phyloP scores from a whole-genome alignment of 2,113 vertebrate genomes.

The Eurystomus gularis region DNA sequence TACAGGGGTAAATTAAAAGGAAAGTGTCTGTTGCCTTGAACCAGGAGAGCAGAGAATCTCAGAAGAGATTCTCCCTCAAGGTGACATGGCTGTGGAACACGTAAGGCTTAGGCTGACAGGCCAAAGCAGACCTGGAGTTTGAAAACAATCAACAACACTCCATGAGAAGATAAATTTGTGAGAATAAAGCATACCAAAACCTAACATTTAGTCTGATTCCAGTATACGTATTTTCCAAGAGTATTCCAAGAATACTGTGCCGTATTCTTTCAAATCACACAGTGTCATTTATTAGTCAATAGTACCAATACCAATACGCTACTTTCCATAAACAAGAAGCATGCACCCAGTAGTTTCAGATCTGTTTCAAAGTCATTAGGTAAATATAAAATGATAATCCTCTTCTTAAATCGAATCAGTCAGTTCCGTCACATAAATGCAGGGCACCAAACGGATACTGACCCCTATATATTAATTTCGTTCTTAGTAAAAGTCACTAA shows the following conservation, averaged over 20 bases:
- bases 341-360: background rate
- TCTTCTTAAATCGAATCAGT: background rate
- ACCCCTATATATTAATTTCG: background rate
- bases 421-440: background rate
- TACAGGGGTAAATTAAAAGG: background rate
- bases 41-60: background rate
- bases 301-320: rapidly evolving
- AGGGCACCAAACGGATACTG: background rate
- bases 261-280: background rate
- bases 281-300: background rate
- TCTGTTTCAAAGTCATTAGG: background rate
- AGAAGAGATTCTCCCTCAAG: background rate
- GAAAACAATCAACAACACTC: background rate
- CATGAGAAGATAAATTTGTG: background rate
- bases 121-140: background rate
- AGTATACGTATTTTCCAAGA: background rate
- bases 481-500: background rate
- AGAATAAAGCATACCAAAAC: background rate
- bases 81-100: background rate
- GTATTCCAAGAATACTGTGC: too few relatives aligned
- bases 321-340: background rate
- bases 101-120: background rate
- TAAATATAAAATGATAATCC: background rate
- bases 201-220: background rate
- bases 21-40: background rate